Base-by-base conservation (phyloP, 2,888 invertebrate species). In the Rhagonycha fulva region DNA sequence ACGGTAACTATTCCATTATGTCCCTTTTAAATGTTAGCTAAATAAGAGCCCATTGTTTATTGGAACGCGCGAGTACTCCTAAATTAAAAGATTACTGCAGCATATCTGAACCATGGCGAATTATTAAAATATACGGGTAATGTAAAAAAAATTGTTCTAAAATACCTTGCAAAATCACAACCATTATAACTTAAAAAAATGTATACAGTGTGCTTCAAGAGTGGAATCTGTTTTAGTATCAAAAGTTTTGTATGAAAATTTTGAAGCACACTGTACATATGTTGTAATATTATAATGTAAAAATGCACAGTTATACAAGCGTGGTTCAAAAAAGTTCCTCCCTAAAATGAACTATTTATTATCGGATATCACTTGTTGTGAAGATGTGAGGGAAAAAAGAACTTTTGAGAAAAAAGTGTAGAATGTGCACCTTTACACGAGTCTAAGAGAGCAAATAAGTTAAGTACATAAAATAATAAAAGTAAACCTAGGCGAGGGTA, bases 91-190 rank as follows among this genome's bases (percentile, higher is more conserved):
- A 47, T 47, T 47, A 47, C 47, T 32, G n/a, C 47, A 47, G 7
- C n/a, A n/a, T 47, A 47, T 66, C 14, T 66, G 23, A 66, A 66
- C 63, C 26, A n/a, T 66, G 9, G 10, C 63, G 14, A 11, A 14
- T 14, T 14, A 66, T 26, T 66, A 66, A n/a, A 66, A 19, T 26
- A 66, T n/a, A 66, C 23, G 63, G n/a, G 10, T 61, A 61, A 61
- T 4, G 26, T 66, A 66, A 19, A 63, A 12, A 66, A 24, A 66
- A 10, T 66, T 24, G 63, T 24, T 66, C 26, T 66, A 63, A 67
- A 61, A 30, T 26, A 60, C 19, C 19, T 14, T 26, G 67, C 14
- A 71, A 72, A 73, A 76, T 76, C 73, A 76, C 76, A 76, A 76
- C 76, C 76, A 69, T 73, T 73, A 70, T 60, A 26, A 74, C 47